Base-by-base conservation (phyloP, 1,140 invertebrate species). In the Belonocnema kinseyi region DNA sequence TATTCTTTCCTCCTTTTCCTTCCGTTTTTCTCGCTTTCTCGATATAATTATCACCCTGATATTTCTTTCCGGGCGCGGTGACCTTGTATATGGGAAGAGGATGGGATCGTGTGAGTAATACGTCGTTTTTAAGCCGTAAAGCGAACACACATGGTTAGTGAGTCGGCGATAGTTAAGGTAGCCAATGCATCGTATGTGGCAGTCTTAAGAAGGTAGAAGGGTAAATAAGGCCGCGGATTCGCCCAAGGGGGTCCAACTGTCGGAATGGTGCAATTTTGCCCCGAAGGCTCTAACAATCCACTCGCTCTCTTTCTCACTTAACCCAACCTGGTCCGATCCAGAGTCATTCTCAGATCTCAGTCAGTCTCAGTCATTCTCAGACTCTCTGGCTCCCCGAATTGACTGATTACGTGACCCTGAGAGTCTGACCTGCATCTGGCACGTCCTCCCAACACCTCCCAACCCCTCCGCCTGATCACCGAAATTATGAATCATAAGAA, bases 171-270 rank as follows among this genome's bases (percentile, higher is more conserved):
- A 80, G 82, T 80, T 80, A 76, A 79, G 72, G 77, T 73, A 79
- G 77, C 72, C 72, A 17, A 58, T 71, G 51, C 16, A 33, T 61
- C 73, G 26, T 80, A 72, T 21, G 66, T 76, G 77, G 73, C 80
- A 84, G 72, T 72, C 76, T 72, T 74, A 53, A 77, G 72, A 79
- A 85, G 76, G 79, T 80, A 80, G 82, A 85, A 86, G 89, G 89
- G 87, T 90, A 90, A 91, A 90, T 90, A 91, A 90, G 90, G 89
- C 88, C 89, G 89, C 73, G 80, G 86, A 85, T 91, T 90, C 82
- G 90, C 90, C 90, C 88, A 90, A 90, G 90, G 90, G 90, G 89
- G 88, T 91, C 84, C 88, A 88, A 89, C 88, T 87, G 85, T 86
- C 83, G 78, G 81, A 83, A 90, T 91, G 88, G 86, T 90, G 90